Percentiles rank a stretch among this genome's conserved stretches.
These are phyloP conservation scores for Torymus aiolomorphi DNA, from an alignment of 2,888 invertebrate genomes.

Conservation along the genomic window DNA sequence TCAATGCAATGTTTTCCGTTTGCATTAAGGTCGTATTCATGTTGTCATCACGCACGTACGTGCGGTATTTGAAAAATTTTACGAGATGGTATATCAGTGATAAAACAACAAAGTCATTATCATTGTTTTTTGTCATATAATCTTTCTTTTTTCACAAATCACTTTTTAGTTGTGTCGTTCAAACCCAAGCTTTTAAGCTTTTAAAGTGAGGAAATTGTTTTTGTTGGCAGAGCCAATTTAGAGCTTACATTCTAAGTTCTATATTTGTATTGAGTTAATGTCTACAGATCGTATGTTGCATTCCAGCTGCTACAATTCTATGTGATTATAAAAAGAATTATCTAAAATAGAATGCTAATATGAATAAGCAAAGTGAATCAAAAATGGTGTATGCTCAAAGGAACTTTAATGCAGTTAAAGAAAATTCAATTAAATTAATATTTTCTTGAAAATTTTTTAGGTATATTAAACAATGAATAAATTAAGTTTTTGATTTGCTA, in stretches of 20 bases:
- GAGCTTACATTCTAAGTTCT: constrained; percentile 20
- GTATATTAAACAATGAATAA: no score
- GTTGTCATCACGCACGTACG: background rate
- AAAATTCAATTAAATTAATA: background rate
- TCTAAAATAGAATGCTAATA: constrained; percentile 14
- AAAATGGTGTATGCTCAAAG: no score
- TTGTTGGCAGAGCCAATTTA: constrained; percentile 27
- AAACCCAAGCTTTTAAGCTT: constrained; percentile 22
- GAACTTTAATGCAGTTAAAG: no score
- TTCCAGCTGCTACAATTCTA: constrained; percentile 2
- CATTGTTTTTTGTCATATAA: background rate
- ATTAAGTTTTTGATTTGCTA: no score
- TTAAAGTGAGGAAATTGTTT: constrained; percentile 21
- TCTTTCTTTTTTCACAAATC: background rate
- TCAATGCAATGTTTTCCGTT: background rate
- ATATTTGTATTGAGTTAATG: constrained; percentile 32
- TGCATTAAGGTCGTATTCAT: constrained; percentile 36
- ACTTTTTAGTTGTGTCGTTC: background rate
- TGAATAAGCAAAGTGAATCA: no score
- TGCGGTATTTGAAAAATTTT: no score
- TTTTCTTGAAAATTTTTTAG: background rate
- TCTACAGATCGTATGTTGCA: constrained; percentile 23
- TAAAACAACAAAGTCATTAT: background rate
- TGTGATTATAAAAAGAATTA: constrained; percentile 16
- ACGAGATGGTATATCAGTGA: no score